phyloP scores from a whole-genome alignment of 2,797 vertebrate species.

The Urophycis tenuis region DNA sequence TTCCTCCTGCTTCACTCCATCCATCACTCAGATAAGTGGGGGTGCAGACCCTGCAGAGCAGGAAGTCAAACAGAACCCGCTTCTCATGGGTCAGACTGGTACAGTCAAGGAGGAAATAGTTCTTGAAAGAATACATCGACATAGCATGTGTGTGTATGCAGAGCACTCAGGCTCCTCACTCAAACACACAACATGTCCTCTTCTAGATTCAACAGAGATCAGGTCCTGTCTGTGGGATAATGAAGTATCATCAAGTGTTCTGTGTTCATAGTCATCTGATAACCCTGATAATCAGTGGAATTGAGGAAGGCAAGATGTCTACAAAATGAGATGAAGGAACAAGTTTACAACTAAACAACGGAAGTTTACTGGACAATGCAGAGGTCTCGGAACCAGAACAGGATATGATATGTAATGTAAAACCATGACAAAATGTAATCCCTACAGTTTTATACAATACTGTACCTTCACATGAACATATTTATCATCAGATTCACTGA shows the following conservation, averaged over 20 bases:
- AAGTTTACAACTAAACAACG: no score
- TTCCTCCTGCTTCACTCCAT: neutral
- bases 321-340: neutral
- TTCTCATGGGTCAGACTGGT: neutral
- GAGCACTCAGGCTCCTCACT: neutral
- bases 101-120: neutral
- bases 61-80: neutral
- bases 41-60: neutral
- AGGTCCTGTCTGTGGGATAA: neutral
- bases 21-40: neutral
- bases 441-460: no score
- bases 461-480: no score
- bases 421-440: no score
- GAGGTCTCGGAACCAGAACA: neutral
- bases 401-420: neutral
- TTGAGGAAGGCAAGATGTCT: no score
- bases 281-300: neutral
- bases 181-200: neutral
- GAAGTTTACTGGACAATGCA: neutral
- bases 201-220: neutral
- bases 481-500: no score
- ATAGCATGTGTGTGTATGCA: neutral
- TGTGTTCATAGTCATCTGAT: no score
- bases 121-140: neutral
- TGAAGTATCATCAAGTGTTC: no score